Base-by-base conservation (phyloP, 2,888 invertebrate genomes). In the Melieria omissa region DNA sequence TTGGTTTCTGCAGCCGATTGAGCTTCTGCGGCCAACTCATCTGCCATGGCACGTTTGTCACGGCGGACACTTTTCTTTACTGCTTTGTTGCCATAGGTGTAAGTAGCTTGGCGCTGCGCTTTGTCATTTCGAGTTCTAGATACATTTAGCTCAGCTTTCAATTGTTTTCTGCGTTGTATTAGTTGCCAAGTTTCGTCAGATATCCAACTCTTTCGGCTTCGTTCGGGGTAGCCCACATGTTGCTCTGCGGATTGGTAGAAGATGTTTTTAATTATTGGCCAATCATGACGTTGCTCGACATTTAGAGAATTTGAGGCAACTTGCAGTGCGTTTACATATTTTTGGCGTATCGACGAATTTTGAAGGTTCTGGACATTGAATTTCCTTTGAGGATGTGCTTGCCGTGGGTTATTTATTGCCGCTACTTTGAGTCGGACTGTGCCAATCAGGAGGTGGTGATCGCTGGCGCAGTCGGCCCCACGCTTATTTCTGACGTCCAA, bases 371-470 rank as follows among this genome's bases (percentile, higher is more conserved):
- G 41, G 16, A 65, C 44, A 12, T 65, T 52, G 65, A 7, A 52
- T 49, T 52, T 65, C 29, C 49, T 65, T 12, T 47, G 29, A 52
- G 42, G 9, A 3, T 63, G 47, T 10, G 16, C 3, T 16, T 63
- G 63, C 0, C 6, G 63, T 47, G 46, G 12, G 29, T 29, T 65
- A 14, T 44, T 65, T 7, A 47, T 66, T 8, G 47, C 60, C 4
- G 57, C 58, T 12, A 61, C 54, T 58, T 61, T 47, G 45, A 62
- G 14, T 16, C 58, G 57, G 7, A 57, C 57, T 57, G 29, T 63
- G 14, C 58, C 68, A n/a, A 72, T 12, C 45, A 68, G 45, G 14
- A 68, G 44, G 52, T 72, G 67, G 55, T 67, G 58, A 58, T 72
- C 72, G 46, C 72, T 72, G 41, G 45, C 49, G 12, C 45, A 14